Evolutionary conservation across 2,113 vertebrate genomes (phyloP).

Genomic region (Panthera leo): DNA sequence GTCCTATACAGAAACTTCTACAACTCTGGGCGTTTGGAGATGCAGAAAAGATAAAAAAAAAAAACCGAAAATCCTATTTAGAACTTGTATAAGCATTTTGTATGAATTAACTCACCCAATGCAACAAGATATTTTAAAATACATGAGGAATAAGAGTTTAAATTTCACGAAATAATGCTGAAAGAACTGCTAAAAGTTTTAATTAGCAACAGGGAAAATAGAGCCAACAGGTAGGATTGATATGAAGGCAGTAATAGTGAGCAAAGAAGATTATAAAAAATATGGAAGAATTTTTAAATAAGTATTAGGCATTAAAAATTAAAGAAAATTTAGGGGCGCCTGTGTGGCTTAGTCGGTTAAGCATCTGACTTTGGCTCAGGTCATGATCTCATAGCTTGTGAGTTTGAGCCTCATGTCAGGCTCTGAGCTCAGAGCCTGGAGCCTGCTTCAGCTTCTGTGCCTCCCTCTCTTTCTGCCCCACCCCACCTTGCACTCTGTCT

Average conservation of each 20-base stretch:
- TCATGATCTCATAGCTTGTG: neutral
- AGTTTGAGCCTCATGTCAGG: neutral
- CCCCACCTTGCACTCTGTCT: too few species aligned
- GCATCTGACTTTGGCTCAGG: neutral
- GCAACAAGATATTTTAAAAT: neutral
- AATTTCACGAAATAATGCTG: neutral
- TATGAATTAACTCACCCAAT: neutral
- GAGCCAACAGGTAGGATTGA: neutral
- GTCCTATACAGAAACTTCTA: neutral
- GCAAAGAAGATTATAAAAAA: neutral
- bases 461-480: neutral
- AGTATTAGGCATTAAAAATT: neutral
- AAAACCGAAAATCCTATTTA: neutral
- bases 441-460: neutral
- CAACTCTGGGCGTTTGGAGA: neutral
- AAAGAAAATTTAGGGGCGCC: neutral
- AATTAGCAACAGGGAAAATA: neutral
- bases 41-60: neutral
- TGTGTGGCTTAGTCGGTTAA: neutral
- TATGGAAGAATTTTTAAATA: neutral
- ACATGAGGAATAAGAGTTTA: neutral
- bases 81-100: neutral
- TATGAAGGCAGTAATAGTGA: neutral
- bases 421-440: neutral
- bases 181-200: neutral